Base-by-base conservation (phyloP, 2,113 vertebrate species). In the Phaethon lepturus region DNA sequence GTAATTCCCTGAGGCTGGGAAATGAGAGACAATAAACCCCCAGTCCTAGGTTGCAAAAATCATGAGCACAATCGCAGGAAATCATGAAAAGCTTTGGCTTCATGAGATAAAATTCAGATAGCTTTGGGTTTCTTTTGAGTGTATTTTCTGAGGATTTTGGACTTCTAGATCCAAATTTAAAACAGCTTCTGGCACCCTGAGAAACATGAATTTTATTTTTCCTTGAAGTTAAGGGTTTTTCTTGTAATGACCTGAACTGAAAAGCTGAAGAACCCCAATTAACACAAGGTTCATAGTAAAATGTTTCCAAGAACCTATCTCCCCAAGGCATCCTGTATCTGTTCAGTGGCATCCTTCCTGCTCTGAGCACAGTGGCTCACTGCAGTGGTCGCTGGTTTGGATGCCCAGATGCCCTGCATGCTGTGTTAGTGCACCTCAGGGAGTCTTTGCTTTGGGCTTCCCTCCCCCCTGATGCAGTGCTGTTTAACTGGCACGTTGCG, bases 21-120 rank as follows among this genome's bases (percentile, higher is more conserved):
- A 93, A 87, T 75, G 62, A 89, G 25, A 76, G 77, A 91, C 92
- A 94, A 89, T 84, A 91, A 97, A 81, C n/a, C 7, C 28, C 10
- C 31, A n/a, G 31, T 26, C 53, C 58, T 76, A 11, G 3, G 31
- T 1, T 89, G 66, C 73, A 95, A 84, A 96, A 89, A 87, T 69
- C 86, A 76, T 60, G 44, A 85, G 62, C 58, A 68, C 64, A 84
- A 55, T 84, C 7, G 1, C 73, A 91, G 71, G 35, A 86, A 91
- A 86, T 59, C n/a, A 16, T 80, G n/a, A 81, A 96, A 94, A 95
- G 52, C 64, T 92, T 40, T 92, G 83, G 26, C 42, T 87, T 77
- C 12, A 7, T 33, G 49, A 75, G 26, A 64, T 72, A 60, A 94
- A 95, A 72, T 33, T 85, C 62, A 38, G 58, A 77, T 33, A 80